These are phyloP conservation scores for Artibeus lituratus DNA, from an alignment of 2,797 vertebrate genomes.

Conservation along the genomic window DNA sequence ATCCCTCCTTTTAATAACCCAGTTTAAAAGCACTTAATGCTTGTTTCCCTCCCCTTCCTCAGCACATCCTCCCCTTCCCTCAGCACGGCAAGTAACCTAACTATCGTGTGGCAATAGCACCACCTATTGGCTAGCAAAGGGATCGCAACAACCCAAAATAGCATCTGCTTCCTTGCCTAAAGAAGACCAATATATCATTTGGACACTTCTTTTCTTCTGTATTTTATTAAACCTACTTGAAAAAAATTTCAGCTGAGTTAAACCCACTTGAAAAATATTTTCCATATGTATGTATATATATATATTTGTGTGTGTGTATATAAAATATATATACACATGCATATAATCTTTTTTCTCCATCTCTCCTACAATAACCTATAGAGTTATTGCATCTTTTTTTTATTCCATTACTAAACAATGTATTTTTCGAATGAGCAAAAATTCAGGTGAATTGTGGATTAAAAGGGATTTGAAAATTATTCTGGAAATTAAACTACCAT, in stretches of 20 bases:
- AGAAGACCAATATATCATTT: constrained; percentile 5
- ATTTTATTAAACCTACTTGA: background rate
- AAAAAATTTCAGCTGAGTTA: constrained; percentile 16
- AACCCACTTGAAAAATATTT: background rate
- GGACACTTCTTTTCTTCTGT: background rate
- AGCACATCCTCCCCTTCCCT: background rate
- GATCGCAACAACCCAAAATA: background rate
- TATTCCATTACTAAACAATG: constrained; percentile 2
- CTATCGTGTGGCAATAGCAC: background rate
- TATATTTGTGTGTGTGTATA: background rate
- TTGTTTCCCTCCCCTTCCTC: background rate
- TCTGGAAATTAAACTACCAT: constrained; percentile 16
- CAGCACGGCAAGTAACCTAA: background rate
- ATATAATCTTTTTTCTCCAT: background rate
- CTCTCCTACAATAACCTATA: background rate
- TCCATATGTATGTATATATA: background rate
- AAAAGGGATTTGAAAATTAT: constrained; percentile 33
- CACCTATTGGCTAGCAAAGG: background rate
- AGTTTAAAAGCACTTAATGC: background rate
- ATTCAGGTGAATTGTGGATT: constrained; percentile 11
- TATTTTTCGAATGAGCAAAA: constrained; percentile 21
- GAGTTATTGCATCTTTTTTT: constrained; percentile 42
- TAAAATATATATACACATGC: background rate
- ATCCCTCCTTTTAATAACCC: background rate
- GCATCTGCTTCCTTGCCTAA: background rate